Conservation (phyloP, 2,113 vertebrate species). For the Prunella himalayana region DNA sequence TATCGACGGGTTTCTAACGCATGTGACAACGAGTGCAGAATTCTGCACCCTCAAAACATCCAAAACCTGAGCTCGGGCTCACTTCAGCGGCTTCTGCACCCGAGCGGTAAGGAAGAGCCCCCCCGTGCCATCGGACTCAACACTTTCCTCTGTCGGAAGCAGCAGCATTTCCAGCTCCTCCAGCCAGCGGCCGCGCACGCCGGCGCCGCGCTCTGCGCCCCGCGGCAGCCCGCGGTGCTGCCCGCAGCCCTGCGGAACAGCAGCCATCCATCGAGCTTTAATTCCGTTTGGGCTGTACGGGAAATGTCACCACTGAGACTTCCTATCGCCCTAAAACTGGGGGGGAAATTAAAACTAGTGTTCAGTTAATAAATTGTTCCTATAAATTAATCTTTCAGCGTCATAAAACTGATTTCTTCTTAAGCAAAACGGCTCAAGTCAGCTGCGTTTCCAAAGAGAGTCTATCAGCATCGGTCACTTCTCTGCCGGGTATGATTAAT, state of each 20-base stretch:
- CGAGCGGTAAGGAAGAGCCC: background rate
- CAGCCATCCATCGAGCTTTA: background rate
- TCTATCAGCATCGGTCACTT: background rate
- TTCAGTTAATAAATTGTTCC: background rate
- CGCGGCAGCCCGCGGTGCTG: background rate
- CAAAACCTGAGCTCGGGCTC: background rate
- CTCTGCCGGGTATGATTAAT: background rate
- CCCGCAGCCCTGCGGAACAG: background rate
- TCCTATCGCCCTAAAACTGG: background rate
- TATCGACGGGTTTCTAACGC: background rate
- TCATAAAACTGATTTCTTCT: background rate
- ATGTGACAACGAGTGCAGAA: rapidly evolving
- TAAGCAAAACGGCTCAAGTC: background rate
- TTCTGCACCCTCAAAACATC: background rate
- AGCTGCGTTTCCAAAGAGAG: background rate
- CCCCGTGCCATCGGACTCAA: background rate
- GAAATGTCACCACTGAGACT: background rate
- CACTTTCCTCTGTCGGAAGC: rapidly evolving
- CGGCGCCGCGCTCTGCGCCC: background rate
- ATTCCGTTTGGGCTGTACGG: background rate
- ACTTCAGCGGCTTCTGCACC: background rate
- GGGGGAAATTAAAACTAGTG: background rate
- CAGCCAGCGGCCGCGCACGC: background rate
- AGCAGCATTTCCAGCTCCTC: background rate
- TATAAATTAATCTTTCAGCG: background rate